phyloP scores from a whole-genome alignment of 2,113 vertebrate species.

The Prunella himalayana region DNA sequence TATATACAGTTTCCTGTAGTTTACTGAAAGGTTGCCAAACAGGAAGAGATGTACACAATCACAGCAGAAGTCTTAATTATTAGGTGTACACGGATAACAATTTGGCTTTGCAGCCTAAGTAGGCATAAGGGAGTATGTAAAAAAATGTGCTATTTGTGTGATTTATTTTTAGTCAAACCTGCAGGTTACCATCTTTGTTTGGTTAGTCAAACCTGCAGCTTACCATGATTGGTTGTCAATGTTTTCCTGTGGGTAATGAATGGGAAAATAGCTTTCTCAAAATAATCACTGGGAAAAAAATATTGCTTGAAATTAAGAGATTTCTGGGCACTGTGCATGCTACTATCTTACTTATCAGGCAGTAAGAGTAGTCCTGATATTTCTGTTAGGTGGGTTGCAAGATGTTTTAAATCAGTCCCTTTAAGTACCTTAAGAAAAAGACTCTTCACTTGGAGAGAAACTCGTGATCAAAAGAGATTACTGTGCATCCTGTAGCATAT shows the following conservation, averaged over 20 bases:
- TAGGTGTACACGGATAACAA: neutral
- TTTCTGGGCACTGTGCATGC: neutral
- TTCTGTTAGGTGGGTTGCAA: neutral
- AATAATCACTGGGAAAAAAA: neutral
- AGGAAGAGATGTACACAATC: neutral
- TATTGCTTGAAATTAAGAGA: neutral
- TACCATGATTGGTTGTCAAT: neutral
- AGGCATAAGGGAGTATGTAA: neutral
- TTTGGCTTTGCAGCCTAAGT: neutral
- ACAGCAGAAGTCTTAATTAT: neutral
- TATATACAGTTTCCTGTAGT: neutral
- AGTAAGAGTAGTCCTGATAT: neutral
- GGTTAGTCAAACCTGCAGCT: neutral
- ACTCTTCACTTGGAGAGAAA: neutral
- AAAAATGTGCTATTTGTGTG: neutral
- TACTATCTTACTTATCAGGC: neutral
- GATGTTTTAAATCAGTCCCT: neutral
- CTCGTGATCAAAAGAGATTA: neutral
- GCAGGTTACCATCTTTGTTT: neutral
- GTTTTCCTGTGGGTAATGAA: neutral
- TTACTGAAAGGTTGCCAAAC: neutral
- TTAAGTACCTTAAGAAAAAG: neutral
- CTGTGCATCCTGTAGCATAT: neutral
- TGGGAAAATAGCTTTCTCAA: neutral
- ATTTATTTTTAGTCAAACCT: neutral